Percentiles rank a stretch among this genome's conserved stretches.
Conservation (phyloP, 2,797 vertebrate genomes). For the Myotis daubentonii region DNA sequence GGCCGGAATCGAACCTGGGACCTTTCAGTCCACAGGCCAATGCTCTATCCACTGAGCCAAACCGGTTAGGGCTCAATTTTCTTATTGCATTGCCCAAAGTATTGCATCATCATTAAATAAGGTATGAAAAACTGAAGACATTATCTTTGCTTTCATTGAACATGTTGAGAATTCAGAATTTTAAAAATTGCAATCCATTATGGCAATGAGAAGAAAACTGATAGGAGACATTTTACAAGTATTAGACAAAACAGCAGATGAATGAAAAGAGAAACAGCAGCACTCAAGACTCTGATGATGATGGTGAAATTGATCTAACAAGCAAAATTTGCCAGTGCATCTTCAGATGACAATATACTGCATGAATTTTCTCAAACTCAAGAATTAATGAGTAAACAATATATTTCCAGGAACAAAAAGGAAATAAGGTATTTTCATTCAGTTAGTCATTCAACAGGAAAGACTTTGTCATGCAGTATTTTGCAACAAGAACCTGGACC, state of each 20-base stretch:
- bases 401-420: neutral
- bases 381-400: neutral
- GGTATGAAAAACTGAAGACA: neutral
- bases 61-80: neutral
- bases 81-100: neutral
- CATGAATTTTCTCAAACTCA: neutral
- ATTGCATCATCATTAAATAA: neutral
- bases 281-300: neutral
- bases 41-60: too few species aligned
- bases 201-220: neutral
- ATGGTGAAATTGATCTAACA: neutral
- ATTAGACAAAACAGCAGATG: neutral
- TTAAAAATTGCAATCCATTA: neutral
- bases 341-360: neutral
- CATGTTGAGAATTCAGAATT: constrained; percentile 7
- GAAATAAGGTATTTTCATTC: neutral
- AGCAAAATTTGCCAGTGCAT: neutral
- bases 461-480: neutral
- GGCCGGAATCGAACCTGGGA: too few species aligned
- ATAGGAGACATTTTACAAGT: neutral
- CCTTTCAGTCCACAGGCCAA: too few species aligned
- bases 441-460: neutral
- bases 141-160: neutral
- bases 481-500: neutral
- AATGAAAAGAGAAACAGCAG: neutral